Percentiles rank a stretch among this genome's conserved stretches.
Conservation (phyloP, 1,140 invertebrate species). For the Nixonia krombeini region DNA sequence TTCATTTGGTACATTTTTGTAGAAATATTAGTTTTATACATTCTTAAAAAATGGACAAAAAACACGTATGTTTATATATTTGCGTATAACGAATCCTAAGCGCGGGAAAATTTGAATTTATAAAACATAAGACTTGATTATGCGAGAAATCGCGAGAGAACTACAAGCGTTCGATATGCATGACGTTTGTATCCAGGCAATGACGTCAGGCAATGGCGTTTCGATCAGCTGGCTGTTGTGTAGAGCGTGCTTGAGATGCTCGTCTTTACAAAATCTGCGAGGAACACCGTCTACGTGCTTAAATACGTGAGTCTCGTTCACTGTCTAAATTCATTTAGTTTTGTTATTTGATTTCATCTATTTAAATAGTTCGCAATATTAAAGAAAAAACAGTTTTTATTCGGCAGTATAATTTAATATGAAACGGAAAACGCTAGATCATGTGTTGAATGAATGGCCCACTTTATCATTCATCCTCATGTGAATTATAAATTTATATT, state of each 20-base stretch:
- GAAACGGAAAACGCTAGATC: conserved; percentile 56
- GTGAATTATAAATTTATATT: no score
- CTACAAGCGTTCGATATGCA: conserved; percentile 12
- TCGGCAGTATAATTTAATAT: conserved; percentile 2
- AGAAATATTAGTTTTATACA: no score
- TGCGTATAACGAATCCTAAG: no score
- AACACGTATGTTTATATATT: no score
- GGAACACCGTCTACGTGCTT: conserved; percentile 48
- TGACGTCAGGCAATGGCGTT: conserved; percentile 70
- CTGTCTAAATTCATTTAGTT: not conserved
- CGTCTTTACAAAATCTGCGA: conserved; percentile 47
- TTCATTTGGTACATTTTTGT: no score
- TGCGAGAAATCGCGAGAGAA: not conserved
- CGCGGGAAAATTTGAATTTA: conserved; percentile 1
- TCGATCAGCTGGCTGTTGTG: conserved; percentile 71
- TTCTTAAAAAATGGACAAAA: no score
- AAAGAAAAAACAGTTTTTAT: not conserved
- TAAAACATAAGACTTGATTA: not conserved
- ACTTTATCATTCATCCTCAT: conserved; percentile 19
- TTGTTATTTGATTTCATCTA: not conserved
- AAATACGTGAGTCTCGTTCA: conserved; percentile 54
- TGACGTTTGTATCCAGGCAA: conserved; percentile 43
- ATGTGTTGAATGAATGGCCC: conserved; percentile 45
- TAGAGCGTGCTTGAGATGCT: conserved; percentile 68
- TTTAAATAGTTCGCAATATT: not conserved